A percentile compares a stretch with the other conserved stretches of the same genome.
These are phyloP conservation scores for Palloptera scutellata DNA, from an alignment of 2,888 invertebrate genomes.

Conservation along the genomic window DNA sequence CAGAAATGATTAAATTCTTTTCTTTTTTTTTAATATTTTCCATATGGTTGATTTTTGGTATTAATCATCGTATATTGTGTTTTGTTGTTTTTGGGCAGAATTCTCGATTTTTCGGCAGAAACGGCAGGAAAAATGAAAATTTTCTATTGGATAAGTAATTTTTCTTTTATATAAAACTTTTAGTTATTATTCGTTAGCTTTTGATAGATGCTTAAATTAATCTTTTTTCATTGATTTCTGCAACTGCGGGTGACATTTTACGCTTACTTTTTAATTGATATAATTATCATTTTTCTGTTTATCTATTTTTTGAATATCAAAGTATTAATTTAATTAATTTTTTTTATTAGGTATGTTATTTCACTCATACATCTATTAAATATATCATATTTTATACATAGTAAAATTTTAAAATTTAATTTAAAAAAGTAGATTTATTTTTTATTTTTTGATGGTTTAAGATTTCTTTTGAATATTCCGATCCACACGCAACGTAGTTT, in stretches of 20 bases:
- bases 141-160: constrained; percentile 3
- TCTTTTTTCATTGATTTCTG: no score
- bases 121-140: constrained; percentile 16
- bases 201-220: no score
- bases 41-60: constrained; percentile 32
- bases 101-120: constrained; percentile 32
- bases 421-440: not conserved
- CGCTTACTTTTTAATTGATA: not conserved
- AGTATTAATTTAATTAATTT: not conserved
- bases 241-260: no score
- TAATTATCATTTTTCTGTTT: constrained; percentile 13
- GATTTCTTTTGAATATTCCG: constrained; percentile 20
- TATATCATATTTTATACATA: no score
- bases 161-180: no score
- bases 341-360: no score
- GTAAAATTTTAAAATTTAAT: not conserved
- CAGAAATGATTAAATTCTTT: not conserved
- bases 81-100: not conserved
- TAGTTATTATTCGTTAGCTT: no score
- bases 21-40: constrained; percentile 29
- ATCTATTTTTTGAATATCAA: constrained; percentile 27
- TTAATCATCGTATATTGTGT: constrained; percentile 44
- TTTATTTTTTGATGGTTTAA: not conserved
- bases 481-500: constrained; percentile 55
- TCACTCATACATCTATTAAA: no score